Evolutionary conservation across 2,113 vertebrate genomes (phyloP).

Genomic region (Cettia cetti): DNA sequence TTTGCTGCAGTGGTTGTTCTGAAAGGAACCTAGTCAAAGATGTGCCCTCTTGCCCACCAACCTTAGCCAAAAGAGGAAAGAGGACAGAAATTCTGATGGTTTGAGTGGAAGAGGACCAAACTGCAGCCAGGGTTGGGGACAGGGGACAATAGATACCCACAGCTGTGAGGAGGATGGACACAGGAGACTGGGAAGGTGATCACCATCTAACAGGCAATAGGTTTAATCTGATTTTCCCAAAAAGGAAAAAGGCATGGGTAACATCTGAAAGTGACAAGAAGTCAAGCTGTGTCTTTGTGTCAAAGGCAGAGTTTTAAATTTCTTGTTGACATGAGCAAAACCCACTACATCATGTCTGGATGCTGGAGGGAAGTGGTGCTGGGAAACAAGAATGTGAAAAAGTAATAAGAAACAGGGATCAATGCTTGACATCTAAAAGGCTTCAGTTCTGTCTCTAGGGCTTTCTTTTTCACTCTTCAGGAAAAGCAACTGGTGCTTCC

Average conservation of each 20-base stretch:
- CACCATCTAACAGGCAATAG: not conserved
- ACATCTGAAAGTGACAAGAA: not conserved
- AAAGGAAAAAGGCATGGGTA: not conserved
- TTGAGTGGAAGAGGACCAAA: not conserved
- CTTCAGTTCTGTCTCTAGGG: not conserved
- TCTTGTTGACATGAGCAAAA: not conserved
- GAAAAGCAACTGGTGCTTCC: not conserved
- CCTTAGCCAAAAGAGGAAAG: not conserved
- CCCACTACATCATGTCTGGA: not conserved
- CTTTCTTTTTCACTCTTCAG: not conserved
- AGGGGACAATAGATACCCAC: accelerated
- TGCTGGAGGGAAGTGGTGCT: not conserved
- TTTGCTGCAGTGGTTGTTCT: not conserved
- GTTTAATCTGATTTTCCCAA: not conserved
- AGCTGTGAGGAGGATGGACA: not conserved
- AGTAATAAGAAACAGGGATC: not conserved
- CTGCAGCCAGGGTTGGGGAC: accelerated
- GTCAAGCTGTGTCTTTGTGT: not conserved
- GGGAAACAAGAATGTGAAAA: not conserved
- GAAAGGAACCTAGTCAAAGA: not conserved
- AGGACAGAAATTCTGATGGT: not conserved
- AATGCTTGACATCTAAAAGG: not conserved
- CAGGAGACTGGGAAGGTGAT: not conserved
- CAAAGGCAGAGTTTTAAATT: not conserved
- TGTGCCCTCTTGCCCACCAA: accelerated